Evolutionary conservation across 2,113 vertebrate species (phyloP), one percentile per base, ranked within the genome.

Genomic region (Toxotes jaculatrix): DNA sequence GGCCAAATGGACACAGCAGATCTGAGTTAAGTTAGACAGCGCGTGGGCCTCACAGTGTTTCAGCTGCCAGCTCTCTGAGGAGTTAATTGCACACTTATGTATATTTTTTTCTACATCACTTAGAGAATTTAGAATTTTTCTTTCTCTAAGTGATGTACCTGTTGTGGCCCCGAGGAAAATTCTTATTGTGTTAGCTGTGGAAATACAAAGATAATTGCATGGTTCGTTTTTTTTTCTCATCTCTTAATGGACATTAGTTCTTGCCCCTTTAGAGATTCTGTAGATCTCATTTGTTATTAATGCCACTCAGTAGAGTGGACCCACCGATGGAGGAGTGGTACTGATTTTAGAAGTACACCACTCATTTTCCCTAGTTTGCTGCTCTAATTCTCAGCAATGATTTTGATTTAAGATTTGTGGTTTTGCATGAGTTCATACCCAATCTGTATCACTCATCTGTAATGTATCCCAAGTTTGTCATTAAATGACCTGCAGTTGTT

Each of bases 81-180:
- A 82, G 60, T 67, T 89, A 90, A 89, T 88, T 84, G 80, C 80
- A 70, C 56, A 49, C 31, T 79, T 79, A 75, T 86, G 72, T 71
- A 79, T 64, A 27, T 27, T 27, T 27, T 27, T 27, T 27, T 27
- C 27, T 27, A 27, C 27, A 27, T 27, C 27, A 27, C 27, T 27
- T 27, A 27, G 27, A 27, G 27, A 27, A 27, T 27, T 27, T 27
- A 27, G 27, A 67, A 77, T 72, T 82, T 82, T 74, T 56, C 38
- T 5, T 53, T 21, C 2, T 14, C 34, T 69, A 45, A 45, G 27
- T 74, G 23, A 59, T 80, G 45, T 66, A 31, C 55, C 49, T 47
- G 53, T 53, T 72, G 36, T 23, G 43, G 45, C 76, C 63, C 43
- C 66, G 60, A 38, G 66, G 74, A 69, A 78, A 71, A 49, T 57